phyloP scores from a whole-genome alignment of 2,797 vertebrate species.

The Epinephelus awoara region DNA sequence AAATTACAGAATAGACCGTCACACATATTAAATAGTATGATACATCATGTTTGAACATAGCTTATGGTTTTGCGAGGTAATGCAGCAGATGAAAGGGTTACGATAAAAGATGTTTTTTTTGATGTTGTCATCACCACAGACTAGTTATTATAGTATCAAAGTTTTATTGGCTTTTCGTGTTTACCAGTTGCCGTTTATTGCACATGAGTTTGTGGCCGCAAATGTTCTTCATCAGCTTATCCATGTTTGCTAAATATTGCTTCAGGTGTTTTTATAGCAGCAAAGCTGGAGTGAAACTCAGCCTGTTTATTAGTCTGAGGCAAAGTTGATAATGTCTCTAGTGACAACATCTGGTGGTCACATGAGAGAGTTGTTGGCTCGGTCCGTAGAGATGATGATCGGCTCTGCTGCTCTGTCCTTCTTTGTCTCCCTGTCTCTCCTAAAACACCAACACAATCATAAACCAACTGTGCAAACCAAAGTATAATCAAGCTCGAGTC shows the following conservation, averaged over 20 bases:
- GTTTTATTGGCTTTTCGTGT: conserved; percentile 35
- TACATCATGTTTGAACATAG: no score
- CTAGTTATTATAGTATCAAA: conserved; percentile 11
- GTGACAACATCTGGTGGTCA: conserved; percentile 83
- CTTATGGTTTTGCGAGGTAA: conserved; percentile 1
- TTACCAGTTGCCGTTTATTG: conserved; percentile 28
- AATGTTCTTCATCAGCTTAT: conserved; percentile 41
- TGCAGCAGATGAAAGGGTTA: background rate
- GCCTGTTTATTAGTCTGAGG: conserved; percentile 72
- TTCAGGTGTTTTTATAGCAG: conserved; percentile 66
- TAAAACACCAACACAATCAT: conserved; percentile 36
- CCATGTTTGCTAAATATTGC: conserved; percentile 59
- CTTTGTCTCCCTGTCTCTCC: conserved; percentile 45
- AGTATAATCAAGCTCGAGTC: conserved; percentile 23
- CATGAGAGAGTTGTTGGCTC: conserved; percentile 74
- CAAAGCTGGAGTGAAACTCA: conserved; percentile 53
- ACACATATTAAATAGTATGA: no score
- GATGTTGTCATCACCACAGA: conserved; percentile 6
- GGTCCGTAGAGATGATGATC: conserved; percentile 51
- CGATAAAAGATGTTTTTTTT: conserved; percentile 13
- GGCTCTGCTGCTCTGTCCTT: conserved; percentile 30
- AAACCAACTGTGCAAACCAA: conserved; percentile 32
- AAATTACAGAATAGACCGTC: background rate
- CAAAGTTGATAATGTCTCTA: conserved; percentile 74
- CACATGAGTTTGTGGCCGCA: conserved; percentile 22